Conservation (phyloP, 2,113 vertebrate genomes). For the Ranitomeya imitator region DNA sequence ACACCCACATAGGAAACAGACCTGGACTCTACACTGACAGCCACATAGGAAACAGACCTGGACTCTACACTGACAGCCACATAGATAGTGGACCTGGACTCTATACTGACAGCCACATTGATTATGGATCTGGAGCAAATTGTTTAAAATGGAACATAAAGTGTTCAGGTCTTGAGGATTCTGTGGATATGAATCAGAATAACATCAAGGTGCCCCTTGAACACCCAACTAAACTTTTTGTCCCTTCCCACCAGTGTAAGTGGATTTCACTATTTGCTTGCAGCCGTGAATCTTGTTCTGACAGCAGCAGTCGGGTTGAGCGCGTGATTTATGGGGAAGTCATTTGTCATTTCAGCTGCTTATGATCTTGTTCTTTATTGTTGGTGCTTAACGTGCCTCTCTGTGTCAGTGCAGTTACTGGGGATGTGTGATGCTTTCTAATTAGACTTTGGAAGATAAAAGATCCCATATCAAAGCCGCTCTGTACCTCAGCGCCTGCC, state of each 20-base stretch:
- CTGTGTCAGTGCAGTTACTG: constrained; percentile 51
- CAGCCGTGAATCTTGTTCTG: constrained; percentile 38
- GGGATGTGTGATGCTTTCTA: constrained; percentile 56
- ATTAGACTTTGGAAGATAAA: constrained; percentile 58
- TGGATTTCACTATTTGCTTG: constrained; percentile 18
- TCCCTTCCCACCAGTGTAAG: not conserved
- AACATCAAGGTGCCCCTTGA: not conserved
- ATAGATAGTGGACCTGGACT: too few species aligned
- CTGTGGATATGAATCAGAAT: too few species aligned
- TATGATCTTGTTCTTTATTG: constrained; percentile 56
- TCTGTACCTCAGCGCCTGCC: constrained; percentile 34
- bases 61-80: too few species aligned
- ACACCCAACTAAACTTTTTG: not conserved
- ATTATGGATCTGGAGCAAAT: too few species aligned
- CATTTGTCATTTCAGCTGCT: constrained; percentile 56
- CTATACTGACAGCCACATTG: too few species aligned
- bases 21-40: too few species aligned
- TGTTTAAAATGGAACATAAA: too few species aligned
- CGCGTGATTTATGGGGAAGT: constrained; percentile 55
- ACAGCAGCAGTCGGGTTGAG: constrained; percentile 20
- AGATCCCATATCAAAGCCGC: constrained; percentile 53
- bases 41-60: too few species aligned
- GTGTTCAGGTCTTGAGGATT: too few species aligned
- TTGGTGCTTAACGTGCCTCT: constrained; percentile 46
- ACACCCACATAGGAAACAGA: too few species aligned